Conservation (phyloP, 2,888 invertebrate genomes). For the Rhagonycha lutea region DNA sequence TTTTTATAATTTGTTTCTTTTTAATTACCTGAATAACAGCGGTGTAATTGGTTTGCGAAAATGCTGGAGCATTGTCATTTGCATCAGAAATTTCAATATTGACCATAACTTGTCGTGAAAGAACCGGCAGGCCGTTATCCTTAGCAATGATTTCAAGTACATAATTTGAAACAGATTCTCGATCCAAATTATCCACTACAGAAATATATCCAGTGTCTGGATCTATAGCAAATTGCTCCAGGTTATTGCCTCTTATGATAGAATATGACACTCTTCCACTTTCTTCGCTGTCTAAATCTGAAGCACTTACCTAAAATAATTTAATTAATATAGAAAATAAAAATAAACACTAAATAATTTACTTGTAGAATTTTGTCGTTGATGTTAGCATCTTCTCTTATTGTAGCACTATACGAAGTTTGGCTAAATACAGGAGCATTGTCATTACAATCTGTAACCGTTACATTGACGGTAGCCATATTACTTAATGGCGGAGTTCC, state of each 20-base stretch:
- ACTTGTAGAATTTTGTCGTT: conserved; percentile 78
- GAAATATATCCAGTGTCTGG: conserved; percentile 75
- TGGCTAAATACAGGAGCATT: conserved; percentile 83
- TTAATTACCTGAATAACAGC: conserved; percentile 67
- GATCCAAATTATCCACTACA: conserved; percentile 75
- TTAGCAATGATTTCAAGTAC: conserved; percentile 79
- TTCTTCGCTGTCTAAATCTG: conserved; percentile 80
- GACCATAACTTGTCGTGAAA: conserved; percentile 74
- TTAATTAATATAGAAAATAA: background rate
- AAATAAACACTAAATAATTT: conserved; percentile 21
- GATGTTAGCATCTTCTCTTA: conserved; percentile 77
- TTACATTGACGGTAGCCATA: conserved; percentile 84
- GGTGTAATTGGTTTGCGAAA: conserved; percentile 78
- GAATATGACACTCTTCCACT: conserved; percentile 82
- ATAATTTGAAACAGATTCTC: conserved; percentile 80
- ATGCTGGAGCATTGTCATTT: conserved; percentile 90
- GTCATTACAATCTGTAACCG: conserved; percentile 85
- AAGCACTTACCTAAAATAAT: conserved; percentile 66
- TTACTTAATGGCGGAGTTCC: conserved; percentile 88
- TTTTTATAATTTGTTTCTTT: too few relatives aligned
- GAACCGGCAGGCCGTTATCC: conserved; percentile 78
- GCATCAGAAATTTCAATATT: conserved; percentile 84
- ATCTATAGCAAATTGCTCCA: conserved; percentile 79
- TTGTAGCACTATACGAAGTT: conserved; percentile 73
- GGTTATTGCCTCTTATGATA: conserved; percentile 76